phyloP scores from a whole-genome alignment of 1,140 invertebrate genomes.

The Drosophila asahinai region DNA sequence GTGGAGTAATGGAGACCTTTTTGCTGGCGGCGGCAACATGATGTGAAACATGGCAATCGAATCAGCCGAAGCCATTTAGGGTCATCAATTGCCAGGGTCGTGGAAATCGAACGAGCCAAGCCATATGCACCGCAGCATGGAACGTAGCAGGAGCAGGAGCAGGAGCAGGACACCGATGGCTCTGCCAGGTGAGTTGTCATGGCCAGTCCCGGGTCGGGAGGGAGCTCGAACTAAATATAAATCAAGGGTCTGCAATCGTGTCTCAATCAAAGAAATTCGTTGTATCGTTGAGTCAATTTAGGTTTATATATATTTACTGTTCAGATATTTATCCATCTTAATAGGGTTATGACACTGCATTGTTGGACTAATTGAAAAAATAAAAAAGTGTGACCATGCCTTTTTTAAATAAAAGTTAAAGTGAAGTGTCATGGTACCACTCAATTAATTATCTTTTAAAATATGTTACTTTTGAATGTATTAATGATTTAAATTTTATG shows the following conservation, averaged over 20 bases:
- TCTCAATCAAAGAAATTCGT: not conserved
- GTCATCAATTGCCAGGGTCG: constrained; percentile 80
- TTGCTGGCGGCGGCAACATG: constrained; percentile 78
- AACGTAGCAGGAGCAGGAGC: constrained; percentile 15
- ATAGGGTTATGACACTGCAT: not conserved
- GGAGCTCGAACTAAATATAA: constrained; percentile 9
- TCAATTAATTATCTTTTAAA: too few species aligned
- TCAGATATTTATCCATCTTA: not conserved
- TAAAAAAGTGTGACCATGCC: too few species aligned
- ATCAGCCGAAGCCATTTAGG: constrained; percentile 82
- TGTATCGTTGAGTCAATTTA: not conserved
- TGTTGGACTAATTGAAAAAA: too few species aligned
- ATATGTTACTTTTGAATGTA: too few species aligned
- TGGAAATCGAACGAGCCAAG: constrained; percentile 22
- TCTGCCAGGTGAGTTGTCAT: constrained; percentile 65
- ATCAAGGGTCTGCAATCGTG: constrained; percentile 5
- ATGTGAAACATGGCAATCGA: constrained; percentile 83
- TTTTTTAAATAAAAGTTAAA: too few species aligned
- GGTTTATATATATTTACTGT: not conserved
- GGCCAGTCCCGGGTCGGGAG: constrained; percentile 7
- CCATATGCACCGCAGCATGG: constrained; percentile 66
- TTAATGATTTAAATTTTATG: too few species aligned
- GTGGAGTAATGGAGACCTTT: constrained; percentile 78
- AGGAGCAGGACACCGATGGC: constrained; percentile 25
- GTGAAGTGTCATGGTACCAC: too few species aligned